A percentile compares a stretch with the other conserved stretches of the same genome.
Evolutionary conservation across 2,888 invertebrate genomes (phyloP).

Genomic region (Xanthorhoe designata): DNA sequence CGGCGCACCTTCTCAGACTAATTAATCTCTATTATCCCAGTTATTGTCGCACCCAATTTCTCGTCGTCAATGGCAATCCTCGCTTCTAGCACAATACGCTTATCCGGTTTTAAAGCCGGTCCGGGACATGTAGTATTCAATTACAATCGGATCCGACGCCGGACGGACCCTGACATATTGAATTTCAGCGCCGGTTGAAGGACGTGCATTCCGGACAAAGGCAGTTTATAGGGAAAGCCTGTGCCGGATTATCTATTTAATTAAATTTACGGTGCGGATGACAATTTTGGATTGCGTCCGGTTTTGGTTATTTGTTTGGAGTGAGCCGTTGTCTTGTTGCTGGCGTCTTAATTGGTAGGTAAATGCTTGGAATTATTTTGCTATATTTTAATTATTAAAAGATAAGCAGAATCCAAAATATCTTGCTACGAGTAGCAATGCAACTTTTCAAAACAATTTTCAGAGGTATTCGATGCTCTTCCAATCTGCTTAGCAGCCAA

Average conservation of each 20-base stretch:
- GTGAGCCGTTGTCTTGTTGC: constrained; percentile 4
- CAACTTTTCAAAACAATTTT: not conserved
- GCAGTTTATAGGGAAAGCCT: constrained; percentile 32
- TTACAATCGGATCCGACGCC: constrained; percentile 48
- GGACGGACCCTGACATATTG: constrained; percentile 51
- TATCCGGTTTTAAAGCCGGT: constrained; percentile 42
- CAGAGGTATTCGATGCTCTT: not conserved
- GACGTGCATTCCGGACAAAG: constrained; percentile 34
- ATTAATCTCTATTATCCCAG: constrained; percentile 36
- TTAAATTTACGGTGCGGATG: constrained; percentile 35
- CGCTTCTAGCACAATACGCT: constrained; percentile 40
- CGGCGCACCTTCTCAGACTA: constrained; percentile 22
- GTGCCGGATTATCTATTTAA: constrained; percentile 33
- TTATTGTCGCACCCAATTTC: constrained; percentile 28
- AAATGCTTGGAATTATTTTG: not conserved
- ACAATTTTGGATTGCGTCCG: constrained; percentile 27
- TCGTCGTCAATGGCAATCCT: constrained; percentile 38
- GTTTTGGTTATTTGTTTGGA: constrained; percentile 21
- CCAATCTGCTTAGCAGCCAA: constrained; percentile 16
- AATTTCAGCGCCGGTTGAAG: constrained; percentile 47
- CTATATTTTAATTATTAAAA: not conserved
- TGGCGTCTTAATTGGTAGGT: constrained; percentile 7
- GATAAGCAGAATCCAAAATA: not conserved
- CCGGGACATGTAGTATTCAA: constrained; percentile 54
- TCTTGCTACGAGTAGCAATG: not conserved